These are phyloP conservation scores for Polypedilum vanderplanki DNA, from an alignment of 1,140 invertebrate genomes.

Conservation along the genomic window DNA sequence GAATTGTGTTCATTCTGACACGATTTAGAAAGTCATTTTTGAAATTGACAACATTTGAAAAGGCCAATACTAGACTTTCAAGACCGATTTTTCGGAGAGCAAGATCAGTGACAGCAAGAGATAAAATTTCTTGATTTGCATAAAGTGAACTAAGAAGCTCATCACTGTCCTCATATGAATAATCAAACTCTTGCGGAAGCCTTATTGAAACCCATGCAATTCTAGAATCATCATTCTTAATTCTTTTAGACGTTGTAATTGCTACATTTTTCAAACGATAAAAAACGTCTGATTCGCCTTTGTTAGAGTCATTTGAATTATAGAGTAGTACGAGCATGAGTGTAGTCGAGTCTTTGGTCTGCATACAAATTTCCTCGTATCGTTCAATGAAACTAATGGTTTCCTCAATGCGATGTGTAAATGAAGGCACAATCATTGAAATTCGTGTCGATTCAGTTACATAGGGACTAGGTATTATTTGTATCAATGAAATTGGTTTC, in stretches of 20 bases:
- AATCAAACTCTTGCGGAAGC: conserved; percentile 45
- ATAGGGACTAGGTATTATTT: conserved; percentile 81
- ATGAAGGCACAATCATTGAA: conserved; percentile 59
- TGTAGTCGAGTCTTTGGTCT: conserved; percentile 68
- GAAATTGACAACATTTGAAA: conserved; percentile 58
- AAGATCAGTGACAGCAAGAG: conserved; percentile 64
- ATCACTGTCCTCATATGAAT: conserved; percentile 37
- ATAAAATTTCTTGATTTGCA: conserved; percentile 46
- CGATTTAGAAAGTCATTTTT: conserved; percentile 75
- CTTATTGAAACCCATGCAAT: conserved; percentile 65
- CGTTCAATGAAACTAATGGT: conserved; percentile 57
- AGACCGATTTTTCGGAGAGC: conserved; percentile 60
- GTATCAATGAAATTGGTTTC: conserved; percentile 73
- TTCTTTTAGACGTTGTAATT: conserved; percentile 56
- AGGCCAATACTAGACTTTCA: conserved; percentile 61
- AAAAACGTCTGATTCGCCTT: conserved; percentile 59
- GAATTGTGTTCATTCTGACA: conserved; percentile 79
- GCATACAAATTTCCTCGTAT: conserved; percentile 64
- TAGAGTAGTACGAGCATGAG: conserved; percentile 56
- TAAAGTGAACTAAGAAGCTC: conserved; percentile 39
- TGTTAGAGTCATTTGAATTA: conserved; percentile 49
- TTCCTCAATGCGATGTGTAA: conserved; percentile 41
- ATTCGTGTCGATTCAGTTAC: conserved; percentile 82
- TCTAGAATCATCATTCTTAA: conserved; percentile 59
- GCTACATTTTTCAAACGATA: conserved; percentile 56